Evolutionary conservation across 2,797 vertebrate species (phyloP), one percentile per base, ranked within the genome.

Genomic region (Synaphobranchus kaupii): DNA sequence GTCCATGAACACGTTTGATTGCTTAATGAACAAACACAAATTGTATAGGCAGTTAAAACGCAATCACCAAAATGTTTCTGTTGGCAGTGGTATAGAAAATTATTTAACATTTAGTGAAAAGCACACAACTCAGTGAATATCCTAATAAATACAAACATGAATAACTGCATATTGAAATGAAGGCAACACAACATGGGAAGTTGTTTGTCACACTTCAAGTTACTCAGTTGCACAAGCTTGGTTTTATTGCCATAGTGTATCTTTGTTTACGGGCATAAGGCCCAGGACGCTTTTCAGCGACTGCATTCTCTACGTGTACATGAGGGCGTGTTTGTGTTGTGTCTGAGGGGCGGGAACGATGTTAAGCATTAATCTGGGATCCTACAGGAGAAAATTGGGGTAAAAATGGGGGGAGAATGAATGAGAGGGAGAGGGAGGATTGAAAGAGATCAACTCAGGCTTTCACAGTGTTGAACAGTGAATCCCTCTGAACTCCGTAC

Each of bases 381-480:
- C 66, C 85, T 87, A 31, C 58, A 80, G 34, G 54, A 89, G 81
- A 89, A 91, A 90, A 82, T 85, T 82, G 90, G 39, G 88, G 84
- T 60, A 91, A 90, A 89, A 58, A 86, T 92, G 91, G 91, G 15
- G 91, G 90, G 89, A 92, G 85, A 80, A 82, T 92, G 92, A 92
- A 91, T 90, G 86, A 92, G 93, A 90, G 90, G 93, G 90, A 89
- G 92, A n/a, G 10, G 66, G 80, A 15, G 25, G n/a, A 82, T n/a
- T 28, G 8, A 50, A 82, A 83, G 28, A 56, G 52, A 85, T 78
- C 48, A 81, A 86, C 86, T 94, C 96, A 94, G 93, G 92, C 93
- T 93, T 96, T 97, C 96, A 96, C 96, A 97, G 96, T 97, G 96
- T 95, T 94, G 90, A 91, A 91, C 90, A 91, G 93, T 92, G 93